Evolutionary conservation across 2,888 invertebrate species (phyloP).

Genomic region (Drosophila bunnanda): DNA sequence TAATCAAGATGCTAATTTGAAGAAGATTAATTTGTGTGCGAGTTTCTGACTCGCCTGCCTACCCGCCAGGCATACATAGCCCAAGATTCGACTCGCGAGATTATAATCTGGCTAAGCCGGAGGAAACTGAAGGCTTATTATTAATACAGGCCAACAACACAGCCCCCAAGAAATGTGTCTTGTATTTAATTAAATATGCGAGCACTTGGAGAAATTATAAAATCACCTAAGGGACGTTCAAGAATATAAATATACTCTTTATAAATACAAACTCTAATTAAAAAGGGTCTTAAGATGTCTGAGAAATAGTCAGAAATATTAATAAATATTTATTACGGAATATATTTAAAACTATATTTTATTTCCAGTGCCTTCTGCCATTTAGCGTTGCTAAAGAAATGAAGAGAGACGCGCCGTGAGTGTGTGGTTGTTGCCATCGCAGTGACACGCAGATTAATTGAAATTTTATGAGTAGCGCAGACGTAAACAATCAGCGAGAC

Average conservation of each 20-base stretch:
- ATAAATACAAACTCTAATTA: background rate
- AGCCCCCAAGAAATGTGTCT: constrained; percentile 28
- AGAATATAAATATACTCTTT: background rate
- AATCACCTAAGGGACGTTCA: too few species aligned
- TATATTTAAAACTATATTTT: background rate
- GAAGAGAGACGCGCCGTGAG: constrained; percentile 6
- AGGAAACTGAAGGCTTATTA: constrained; percentile 61
- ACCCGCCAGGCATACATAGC: constrained; percentile 47
- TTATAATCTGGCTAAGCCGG: constrained; percentile 59
- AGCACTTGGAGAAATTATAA: constrained; percentile 10
- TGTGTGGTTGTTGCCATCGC: constrained; percentile 17
- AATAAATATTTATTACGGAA: background rate
- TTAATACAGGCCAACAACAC: constrained; percentile 52
- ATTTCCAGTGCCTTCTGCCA: constrained; percentile 22
- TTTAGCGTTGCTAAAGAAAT: constrained; percentile 26
- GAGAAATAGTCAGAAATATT: background rate
- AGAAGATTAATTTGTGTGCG: constrained; percentile 79
- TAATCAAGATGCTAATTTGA: constrained; percentile 82
- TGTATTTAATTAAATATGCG: constrained; percentile 69
- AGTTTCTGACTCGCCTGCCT: constrained; percentile 45
- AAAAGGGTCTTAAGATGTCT: rapidly evolving
- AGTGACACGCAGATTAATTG: constrained; percentile 79
- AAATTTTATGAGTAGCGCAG: constrained; percentile 81
- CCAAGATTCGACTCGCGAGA: constrained; percentile 45
- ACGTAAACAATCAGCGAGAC: constrained; percentile 82